A percentile compares a stretch with the other conserved stretches of the same genome.
Evolutionary conservation across 30 jellyfish, hydroid and myxozoan species (phyloP).

Genomic region (Chironex yamaguchii): DNA sequence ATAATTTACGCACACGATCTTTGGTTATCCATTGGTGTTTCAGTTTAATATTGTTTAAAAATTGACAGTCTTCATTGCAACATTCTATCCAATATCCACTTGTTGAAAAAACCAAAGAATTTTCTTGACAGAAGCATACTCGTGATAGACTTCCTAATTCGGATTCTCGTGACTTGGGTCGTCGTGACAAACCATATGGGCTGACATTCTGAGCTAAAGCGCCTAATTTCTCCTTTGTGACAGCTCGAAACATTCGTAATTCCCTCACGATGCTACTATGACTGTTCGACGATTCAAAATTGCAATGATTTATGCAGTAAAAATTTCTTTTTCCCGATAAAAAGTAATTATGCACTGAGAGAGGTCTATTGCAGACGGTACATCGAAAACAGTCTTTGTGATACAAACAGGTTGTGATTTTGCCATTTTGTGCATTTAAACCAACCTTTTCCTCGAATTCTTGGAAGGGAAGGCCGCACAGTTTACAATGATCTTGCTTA

Average conservation of each 20-base stretch:
- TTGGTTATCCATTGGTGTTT: slow-evolving; percentile 44
- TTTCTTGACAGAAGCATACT: slow-evolving; percentile 75
- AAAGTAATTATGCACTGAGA: slow-evolving; percentile 76
- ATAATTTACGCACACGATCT: slow-evolving; percentile 57
- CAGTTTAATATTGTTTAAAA: slow-evolving; percentile 49
- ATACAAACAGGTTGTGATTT: slow-evolving; percentile 55
- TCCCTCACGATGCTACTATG: slow-evolving; percentile 80
- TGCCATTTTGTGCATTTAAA: slow-evolving; percentile 71
- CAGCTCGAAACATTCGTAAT: slow-evolving; percentile 73
- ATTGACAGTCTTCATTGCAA: slow-evolving; percentile 75
- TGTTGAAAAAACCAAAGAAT: slow-evolving; percentile 27
- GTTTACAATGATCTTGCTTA: slow-evolving; percentile 30
- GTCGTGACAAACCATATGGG: slow-evolving; percentile 60
- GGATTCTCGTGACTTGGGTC: slow-evolving; percentile 1
- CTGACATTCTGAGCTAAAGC: slow-evolving; percentile 52
- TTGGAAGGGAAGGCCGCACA: slow-evolving; percentile 59
- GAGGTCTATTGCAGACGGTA: slow-evolving; percentile 74
- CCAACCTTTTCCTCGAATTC: slow-evolving; percentile 72
- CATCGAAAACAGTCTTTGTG: slow-evolving; percentile 89
- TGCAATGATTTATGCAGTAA: slow-evolving; percentile 87
- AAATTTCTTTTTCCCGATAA: slow-evolving; percentile 75
- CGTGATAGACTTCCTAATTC: neutral
- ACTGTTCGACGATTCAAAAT: slow-evolving; percentile 73
- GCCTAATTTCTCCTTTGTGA: slow-evolving; percentile 60
- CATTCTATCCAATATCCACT: slow-evolving; percentile 93